Evolutionary conservation across 2,888 invertebrate genomes (phyloP).

Genomic region (Vannuccia rotundouncinata): DNA sequence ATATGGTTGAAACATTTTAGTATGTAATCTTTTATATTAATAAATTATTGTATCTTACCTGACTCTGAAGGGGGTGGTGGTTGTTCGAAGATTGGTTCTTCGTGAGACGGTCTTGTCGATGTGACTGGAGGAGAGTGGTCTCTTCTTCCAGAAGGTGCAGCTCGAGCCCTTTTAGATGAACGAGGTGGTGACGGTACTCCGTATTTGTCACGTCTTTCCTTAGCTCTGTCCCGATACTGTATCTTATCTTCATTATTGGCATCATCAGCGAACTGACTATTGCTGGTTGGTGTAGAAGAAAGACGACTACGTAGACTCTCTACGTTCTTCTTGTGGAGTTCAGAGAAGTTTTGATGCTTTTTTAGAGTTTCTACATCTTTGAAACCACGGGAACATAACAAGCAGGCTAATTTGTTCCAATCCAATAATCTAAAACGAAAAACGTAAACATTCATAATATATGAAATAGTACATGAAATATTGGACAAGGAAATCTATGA

Average conservation of each 20-base stretch:
- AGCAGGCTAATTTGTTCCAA: constrained; percentile 78
- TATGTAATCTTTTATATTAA: too few species aligned
- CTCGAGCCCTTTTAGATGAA: background rate
- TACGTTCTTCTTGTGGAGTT: constrained; percentile 69
- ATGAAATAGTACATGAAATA: too few species aligned
- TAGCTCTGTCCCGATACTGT: constrained; percentile 84
- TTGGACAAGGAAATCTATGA: background rate
- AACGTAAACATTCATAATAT: too few species aligned
- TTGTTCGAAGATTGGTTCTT: too few species aligned
- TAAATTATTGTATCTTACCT: too few species aligned
- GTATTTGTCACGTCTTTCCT: constrained; percentile 84
- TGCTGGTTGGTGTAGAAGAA: background rate
- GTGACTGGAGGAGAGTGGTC: background rate
- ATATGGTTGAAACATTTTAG: too few species aligned
- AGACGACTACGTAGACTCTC: constrained; percentile 27
- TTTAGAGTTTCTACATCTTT: constrained; percentile 78
- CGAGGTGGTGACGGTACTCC: constrained; percentile 30
- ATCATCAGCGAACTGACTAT: background rate
- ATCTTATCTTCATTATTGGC: constrained; percentile 35
- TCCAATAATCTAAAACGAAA: constrained; percentile 62
- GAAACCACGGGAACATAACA: constrained; percentile 89
- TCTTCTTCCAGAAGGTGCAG: background rate
- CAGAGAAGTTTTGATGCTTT: constrained; percentile 82
- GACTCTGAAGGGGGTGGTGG: too few species aligned
- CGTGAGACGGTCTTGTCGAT: background rate